Conservation (phyloP, 2,888 invertebrate species). For the Meiosimyza platycephala region DNA sequence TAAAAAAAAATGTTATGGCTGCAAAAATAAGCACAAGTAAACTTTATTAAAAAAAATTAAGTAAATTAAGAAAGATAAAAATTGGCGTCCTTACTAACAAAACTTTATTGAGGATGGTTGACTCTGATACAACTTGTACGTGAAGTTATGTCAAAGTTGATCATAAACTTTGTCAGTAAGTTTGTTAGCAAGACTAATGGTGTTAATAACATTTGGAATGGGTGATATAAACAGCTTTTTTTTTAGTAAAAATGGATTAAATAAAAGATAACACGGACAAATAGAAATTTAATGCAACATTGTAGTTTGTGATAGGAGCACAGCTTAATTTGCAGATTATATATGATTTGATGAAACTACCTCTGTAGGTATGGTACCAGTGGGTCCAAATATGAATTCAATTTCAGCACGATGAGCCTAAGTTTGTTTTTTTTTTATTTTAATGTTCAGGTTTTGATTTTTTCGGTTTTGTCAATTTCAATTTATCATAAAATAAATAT, state of each 20-base stretch:
- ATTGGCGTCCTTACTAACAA: no score
- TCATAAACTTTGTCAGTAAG: neutral
- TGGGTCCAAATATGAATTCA: constrained; percentile 85
- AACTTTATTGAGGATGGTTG: no score
- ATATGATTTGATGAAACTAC: constrained; percentile 69
- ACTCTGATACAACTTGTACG: no score
- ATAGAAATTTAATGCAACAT: constrained; percentile 11
- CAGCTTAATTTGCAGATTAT: constrained; percentile 5
- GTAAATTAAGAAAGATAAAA: no score
- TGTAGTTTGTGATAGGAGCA: constrained; percentile 12
- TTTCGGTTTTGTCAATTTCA: constrained; percentile 24
- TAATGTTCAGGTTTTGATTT: neutral
- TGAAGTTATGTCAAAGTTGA: no score
- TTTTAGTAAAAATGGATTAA: constrained; percentile 17
- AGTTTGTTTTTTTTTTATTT: constrained; percentile 41
- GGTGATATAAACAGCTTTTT: constrained; percentile 16
- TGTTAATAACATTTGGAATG: constrained; percentile 2
- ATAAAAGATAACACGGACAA: constrained; percentile 19
- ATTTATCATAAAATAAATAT: constrained; percentile 24
- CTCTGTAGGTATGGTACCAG: constrained; percentile 72
- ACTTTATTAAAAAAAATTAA: no score
- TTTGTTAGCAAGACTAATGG: neutral
- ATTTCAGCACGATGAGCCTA: constrained; percentile 93
- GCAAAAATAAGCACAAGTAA: no score
- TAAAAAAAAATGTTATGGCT: no score